Evolutionary conservation across 2,113 vertebrate genomes (phyloP).

Genomic region (Tor tambroides): DNA sequence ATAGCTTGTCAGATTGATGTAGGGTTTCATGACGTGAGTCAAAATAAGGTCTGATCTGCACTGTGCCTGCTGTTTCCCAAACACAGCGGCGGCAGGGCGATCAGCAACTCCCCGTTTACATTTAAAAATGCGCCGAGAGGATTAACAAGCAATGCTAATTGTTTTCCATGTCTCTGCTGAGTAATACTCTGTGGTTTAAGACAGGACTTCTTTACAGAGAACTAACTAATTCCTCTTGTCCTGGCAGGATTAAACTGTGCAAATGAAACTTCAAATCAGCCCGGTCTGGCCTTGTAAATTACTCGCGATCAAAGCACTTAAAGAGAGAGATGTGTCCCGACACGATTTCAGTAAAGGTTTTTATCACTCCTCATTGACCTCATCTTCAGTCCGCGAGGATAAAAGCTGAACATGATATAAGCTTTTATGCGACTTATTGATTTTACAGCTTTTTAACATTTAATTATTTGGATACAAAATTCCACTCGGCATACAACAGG

Average conservation of each 20-base stretch:
- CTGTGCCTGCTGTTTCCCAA: not conserved
- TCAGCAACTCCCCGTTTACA: not conserved
- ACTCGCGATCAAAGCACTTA: slow-evolving; percentile 67
- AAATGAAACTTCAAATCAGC: slow-evolving; percentile 65
- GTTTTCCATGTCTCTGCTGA: slow-evolving; percentile 23
- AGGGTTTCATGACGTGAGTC: slow-evolving; percentile 13
- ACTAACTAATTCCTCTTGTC: slow-evolving; percentile 55
- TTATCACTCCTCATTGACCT: slow-evolving; percentile 49
- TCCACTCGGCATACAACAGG: slow-evolving; percentile 21
- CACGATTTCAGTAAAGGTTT: slow-evolving; percentile 61
- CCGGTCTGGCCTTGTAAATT: slow-evolving; percentile 61
- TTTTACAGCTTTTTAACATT: slow-evolving; percentile 59
- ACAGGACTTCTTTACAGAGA: slow-evolving; percentile 44
- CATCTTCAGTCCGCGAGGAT: slow-evolving; percentile 32
- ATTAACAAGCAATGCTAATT: slow-evolving; percentile 40
- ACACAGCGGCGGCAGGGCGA: not conserved
- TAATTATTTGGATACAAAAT: slow-evolving; percentile 55
- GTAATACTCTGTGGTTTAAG: slow-evolving; percentile 18
- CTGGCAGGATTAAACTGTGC: slow-evolving; percentile 65
- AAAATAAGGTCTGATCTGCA: slow-evolving; percentile 36
- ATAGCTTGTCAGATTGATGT: slow-evolving; percentile 31
- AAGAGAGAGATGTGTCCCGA: slow-evolving; percentile 37
- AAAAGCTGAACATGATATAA: slow-evolving; percentile 55
- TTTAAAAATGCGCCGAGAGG: not conserved
- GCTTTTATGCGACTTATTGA: slow-evolving; percentile 52